A percentile compares a stretch with the other conserved stretches of the same genome.
phyloP scores from a whole-genome alignment of 2,888 invertebrate genomes.

The Dynastes tityus region DNA sequence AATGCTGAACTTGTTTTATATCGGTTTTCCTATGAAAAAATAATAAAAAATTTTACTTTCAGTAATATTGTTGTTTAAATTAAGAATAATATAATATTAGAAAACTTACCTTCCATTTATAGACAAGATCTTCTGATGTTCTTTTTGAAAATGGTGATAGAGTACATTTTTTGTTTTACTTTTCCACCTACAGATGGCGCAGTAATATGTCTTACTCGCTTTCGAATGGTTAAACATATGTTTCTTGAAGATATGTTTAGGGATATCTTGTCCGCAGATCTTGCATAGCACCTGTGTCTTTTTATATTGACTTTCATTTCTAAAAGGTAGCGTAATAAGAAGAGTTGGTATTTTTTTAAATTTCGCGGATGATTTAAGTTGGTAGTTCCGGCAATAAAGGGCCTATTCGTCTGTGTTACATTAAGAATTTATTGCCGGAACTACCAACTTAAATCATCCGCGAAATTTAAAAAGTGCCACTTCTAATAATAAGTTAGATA shows the following conservation, averaged over 20 bases:
- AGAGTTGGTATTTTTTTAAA: no score
- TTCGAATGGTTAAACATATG: slow-evolving; percentile 1
- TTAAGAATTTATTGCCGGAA: no score
- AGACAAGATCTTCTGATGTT: background rate
- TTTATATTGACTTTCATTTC: background rate
- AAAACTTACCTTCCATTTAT: background rate
- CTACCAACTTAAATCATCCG: no score
- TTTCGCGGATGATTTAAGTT: no score
- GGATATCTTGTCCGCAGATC: background rate
- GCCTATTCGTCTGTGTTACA: no score
- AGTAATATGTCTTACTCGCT: background rate
- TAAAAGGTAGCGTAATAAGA: background rate
- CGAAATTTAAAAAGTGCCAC: no score
- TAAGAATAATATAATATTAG: no score
- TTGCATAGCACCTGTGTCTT: background rate
- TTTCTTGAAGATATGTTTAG: background rate
- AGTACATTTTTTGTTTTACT: background rate
- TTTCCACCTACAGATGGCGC: background rate
- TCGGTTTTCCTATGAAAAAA: background rate
- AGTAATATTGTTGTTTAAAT: no score
- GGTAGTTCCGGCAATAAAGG: no score
- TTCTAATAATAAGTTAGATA: no score
- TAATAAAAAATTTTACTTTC: background rate
- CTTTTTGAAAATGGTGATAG: background rate
- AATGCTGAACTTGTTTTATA: background rate